Conservation (phyloP, 2,797 vertebrate species). For the Cygnus olor region DNA sequence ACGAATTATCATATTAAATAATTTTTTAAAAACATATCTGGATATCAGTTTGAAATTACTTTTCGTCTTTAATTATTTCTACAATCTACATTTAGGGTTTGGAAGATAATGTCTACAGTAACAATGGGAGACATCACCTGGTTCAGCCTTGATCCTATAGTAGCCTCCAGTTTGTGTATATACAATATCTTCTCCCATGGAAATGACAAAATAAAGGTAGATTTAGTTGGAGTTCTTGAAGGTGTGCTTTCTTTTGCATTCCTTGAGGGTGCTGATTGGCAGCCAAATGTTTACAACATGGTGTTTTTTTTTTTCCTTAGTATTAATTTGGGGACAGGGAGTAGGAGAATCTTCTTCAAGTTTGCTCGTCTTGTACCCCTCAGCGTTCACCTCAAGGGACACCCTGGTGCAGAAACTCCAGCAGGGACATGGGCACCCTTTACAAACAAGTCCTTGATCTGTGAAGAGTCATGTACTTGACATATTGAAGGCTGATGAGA, state of each 20-base stretch:
- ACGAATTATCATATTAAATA: not conserved
- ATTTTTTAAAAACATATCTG: not conserved
- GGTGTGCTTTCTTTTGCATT: not conserved
- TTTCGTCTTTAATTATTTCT: not conserved
- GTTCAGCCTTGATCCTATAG: fast-evolving
- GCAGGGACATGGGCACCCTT: not conserved
- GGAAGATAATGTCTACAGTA: not conserved
- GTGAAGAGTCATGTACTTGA: not conserved
- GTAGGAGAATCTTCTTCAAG: not conserved
- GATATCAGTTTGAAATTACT: not conserved
- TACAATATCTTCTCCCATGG: not conserved
- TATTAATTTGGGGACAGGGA: not conserved
- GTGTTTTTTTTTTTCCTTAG: fast-evolving
- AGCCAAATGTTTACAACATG: not conserved
- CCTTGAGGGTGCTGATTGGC: not conserved
- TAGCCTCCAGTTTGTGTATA: not conserved
- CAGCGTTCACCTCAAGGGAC: not conserved
- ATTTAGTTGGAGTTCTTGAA: not conserved
- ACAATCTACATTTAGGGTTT: not conserved
- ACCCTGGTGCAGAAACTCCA: not conserved
- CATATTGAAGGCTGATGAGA: fast-evolving
- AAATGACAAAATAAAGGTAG: not conserved
- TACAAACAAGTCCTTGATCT: not conserved
- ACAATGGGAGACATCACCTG: not conserved
- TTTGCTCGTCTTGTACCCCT: not conserved